These are phyloP conservation scores for Rhadina sibilatrix DNA, from an alignment of 2,113 vertebrate genomes.

Conservation along the genomic window DNA sequence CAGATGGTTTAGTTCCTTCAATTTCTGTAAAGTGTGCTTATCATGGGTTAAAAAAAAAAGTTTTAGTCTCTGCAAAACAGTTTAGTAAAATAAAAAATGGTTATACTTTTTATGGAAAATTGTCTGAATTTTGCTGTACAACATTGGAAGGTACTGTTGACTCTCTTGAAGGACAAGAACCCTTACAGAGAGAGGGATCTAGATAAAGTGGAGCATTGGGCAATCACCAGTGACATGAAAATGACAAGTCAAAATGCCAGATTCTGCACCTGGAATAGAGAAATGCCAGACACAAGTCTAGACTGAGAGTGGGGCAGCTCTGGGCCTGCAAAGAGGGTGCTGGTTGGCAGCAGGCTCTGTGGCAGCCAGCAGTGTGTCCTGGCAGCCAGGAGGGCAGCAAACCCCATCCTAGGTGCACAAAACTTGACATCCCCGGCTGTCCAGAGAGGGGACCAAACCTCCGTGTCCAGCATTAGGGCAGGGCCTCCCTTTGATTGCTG, in stretches of 20 bases:
- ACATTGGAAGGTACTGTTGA: not conserved
- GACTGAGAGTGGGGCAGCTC: not conserved
- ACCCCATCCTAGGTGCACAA: not conserved
- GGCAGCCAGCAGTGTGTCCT: not conserved
- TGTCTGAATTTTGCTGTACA: not conserved
- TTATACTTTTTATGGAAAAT: not conserved
- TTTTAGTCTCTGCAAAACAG: not conserved
- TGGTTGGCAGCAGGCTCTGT: not conserved
- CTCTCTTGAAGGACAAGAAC: not conserved
- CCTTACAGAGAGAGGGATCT: not conserved
- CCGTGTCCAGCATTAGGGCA: fast-evolving
- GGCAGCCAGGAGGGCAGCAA: not conserved
- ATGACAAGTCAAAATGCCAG: not conserved
- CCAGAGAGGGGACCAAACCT: not conserved
- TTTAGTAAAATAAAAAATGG: not conserved
- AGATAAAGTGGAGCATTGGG: not conserved
- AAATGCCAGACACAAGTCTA: not conserved
- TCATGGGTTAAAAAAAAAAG: not conserved
- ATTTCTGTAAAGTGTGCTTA: not conserved
- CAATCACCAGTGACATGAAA: not conserved
- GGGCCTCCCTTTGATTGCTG: not conserved
- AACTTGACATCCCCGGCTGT: not conserved
- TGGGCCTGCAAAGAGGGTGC: not conserved
- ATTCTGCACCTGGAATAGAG: not conserved
- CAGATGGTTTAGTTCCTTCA: not conserved